Conservation (phyloP, 2,888 invertebrate species). For the Patella ulyssiponensis region DNA sequence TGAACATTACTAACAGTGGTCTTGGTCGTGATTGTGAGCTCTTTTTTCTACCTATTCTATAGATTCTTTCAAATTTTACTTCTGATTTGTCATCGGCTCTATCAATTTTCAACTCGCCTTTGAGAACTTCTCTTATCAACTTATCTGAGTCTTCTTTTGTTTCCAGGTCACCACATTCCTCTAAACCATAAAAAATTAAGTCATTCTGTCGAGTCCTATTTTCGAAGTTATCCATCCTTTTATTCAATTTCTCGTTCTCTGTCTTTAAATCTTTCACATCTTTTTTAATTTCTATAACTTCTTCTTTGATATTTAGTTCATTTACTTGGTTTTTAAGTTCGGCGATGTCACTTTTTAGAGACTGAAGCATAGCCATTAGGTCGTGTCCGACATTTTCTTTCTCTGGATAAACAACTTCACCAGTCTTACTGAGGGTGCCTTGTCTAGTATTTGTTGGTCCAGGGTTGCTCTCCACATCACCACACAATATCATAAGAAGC, state of each 20-base stretch:
- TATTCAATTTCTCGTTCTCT: not conserved
- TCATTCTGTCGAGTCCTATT: not conserved
- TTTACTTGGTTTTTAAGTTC: conserved; percentile 2
- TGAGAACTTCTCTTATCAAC: conserved; percentile 2
- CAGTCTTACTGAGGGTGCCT: not conserved
- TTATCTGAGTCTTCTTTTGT: not conserved
- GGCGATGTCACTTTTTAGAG: not conserved
- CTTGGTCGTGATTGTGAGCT: not conserved
- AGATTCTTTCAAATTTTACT: conserved; percentile 1
- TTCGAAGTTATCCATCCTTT: conserved; percentile 6
- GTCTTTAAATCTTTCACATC: not conserved
- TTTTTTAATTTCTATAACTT: not conserved
- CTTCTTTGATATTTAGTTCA: conserved; percentile 5
- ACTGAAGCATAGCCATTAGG: not conserved
- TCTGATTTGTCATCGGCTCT: conserved; percentile 1
- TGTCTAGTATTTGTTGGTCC: not conserved
- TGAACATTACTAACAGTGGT: not conserved
- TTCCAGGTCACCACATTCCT: not conserved
- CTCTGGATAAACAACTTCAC: not conserved
- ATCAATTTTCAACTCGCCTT: not conserved
- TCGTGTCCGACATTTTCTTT: not conserved
- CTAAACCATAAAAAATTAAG: conserved; percentile 4
- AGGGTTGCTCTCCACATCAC: not conserved
- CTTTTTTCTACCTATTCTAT: not conserved
- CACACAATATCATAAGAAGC: not conserved